Evolutionary conservation across 2,888 invertebrate species (phyloP).

Genomic region (Nemotelus pantherinus): DNA sequence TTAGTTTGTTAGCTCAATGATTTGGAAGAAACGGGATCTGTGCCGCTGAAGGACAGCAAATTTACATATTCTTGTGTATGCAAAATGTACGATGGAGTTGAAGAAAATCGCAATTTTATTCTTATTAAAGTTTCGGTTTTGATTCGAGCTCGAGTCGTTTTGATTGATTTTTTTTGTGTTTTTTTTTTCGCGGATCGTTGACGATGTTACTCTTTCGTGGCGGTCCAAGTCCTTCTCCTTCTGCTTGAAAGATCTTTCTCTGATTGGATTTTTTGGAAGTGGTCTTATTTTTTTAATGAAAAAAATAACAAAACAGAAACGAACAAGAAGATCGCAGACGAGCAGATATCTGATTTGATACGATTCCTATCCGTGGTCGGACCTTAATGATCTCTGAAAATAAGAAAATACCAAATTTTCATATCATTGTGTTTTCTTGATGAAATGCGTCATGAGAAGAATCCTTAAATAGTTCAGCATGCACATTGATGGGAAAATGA

Average conservation of each 20-base stretch:
- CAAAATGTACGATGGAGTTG: constrained; percentile 27
- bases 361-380: neutral
- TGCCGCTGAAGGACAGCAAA: constrained; percentile 61
- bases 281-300: constrained; percentile 15
- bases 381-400: constrained; percentile 25
- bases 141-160: constrained; percentile 26
- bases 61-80: constrained; percentile 53
- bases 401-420: constrained; percentile 27
- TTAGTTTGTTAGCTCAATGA: constrained; percentile 56
- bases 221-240: no score
- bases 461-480: constrained; percentile 24
- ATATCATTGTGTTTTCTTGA: constrained; percentile 19
- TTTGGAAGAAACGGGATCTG: constrained; percentile 61
- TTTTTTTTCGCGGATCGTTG: neutral
- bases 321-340: neutral
- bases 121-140: constrained; percentile 29
- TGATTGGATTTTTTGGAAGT: constrained; percentile 11
- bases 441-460: constrained; percentile 12
- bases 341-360: constrained; percentile 10
- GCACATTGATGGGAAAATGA: neutral
- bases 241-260: neutral
- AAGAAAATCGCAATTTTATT: constrained; percentile 36
- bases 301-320: constrained; percentile 1
- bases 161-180: constrained; percentile 21
- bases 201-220: neutral